phyloP scores from a whole-genome alignment of 1,140 invertebrate genomes.

The Akabosia matsudoensis region DNA sequence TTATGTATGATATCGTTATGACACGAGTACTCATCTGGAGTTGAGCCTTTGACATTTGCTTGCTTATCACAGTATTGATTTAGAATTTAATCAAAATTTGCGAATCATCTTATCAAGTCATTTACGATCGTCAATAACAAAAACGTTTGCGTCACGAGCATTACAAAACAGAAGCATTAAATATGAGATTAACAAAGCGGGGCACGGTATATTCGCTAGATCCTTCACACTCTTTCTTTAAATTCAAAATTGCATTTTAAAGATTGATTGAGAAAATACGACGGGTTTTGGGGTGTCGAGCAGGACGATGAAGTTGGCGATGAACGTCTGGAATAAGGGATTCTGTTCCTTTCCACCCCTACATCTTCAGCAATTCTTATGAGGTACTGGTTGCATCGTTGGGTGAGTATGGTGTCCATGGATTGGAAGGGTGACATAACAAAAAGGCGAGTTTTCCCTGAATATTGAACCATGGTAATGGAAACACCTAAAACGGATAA shows the following conservation, averaged over 20 bases:
- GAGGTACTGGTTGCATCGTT: background rate
- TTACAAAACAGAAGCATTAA: too few species aligned
- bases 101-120: too few species aligned
- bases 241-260: background rate
- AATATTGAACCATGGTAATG: background rate
- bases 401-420: background rate
- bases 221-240: background rate
- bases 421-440: constrained; percentile 1
- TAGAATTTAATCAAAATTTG: too few species aligned
- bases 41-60: too few species aligned
- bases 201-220: background rate
- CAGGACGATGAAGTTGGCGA: background rate
- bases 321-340: background rate
- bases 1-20: too few species aligned
- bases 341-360: background rate
- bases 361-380: background rate
- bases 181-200: background rate
- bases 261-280: background rate
- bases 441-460: constrained; percentile 3
- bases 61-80: too few species aligned
- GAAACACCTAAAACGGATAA: constrained; percentile 3
- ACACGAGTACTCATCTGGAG: too few species aligned
- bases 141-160: too few species aligned
- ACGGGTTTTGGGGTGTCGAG: background rate
- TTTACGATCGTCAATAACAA: too few species aligned